Evolutionary conservation across 2,113 vertebrate species (phyloP), one percentile per base, ranked within the genome.

Genomic region (Circaetus gallicus): DNA sequence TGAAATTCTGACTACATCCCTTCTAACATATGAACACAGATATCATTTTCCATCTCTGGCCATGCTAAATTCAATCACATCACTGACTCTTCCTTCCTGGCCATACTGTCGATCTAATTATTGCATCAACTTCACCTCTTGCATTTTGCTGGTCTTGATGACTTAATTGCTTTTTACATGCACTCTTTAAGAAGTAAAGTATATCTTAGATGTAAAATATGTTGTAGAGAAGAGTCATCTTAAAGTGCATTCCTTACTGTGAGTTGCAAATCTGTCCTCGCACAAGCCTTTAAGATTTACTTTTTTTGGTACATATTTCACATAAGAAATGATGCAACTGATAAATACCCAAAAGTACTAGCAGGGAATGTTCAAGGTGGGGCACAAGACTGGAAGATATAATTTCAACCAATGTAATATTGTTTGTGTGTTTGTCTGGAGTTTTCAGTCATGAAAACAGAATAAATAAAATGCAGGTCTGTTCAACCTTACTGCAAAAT

Each of bases 141-240:
- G 10, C 2, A 31, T 70, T 71, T 47, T 72, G 7, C 42, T 74
- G 17, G 2, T 82, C 25, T 79, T 58, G 17, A 61, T 61, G 10
- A 29, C 20, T 45, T 84, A 31, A 36, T 8, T 52, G 8, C 1
- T 45, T 52, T 89, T 83, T 45, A 45, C 7, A 19, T 0, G 0
- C 2, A 36, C 1, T 24, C 3, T 11, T 53, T 40, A 45, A 43
- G 10, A 6, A 32, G 10, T 24, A n/a, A 65, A 1, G 1, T 76
- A 10, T 19, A 45, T 50, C 20, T 66, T 50, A 66, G 25, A 38
- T 4, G 5, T 34, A 66, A 80, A 79, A 89, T 71, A 56, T 9
- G 2, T 52, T 38, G 19, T 74, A 66, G 10, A 55, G 13, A 66
- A 73, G 7, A 71, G 11, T 19, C 5, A 56, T 74, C 55, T 53